Base-by-base conservation (phyloP, 2,888 invertebrate genomes). In the Platycheirus rosarum region DNA sequence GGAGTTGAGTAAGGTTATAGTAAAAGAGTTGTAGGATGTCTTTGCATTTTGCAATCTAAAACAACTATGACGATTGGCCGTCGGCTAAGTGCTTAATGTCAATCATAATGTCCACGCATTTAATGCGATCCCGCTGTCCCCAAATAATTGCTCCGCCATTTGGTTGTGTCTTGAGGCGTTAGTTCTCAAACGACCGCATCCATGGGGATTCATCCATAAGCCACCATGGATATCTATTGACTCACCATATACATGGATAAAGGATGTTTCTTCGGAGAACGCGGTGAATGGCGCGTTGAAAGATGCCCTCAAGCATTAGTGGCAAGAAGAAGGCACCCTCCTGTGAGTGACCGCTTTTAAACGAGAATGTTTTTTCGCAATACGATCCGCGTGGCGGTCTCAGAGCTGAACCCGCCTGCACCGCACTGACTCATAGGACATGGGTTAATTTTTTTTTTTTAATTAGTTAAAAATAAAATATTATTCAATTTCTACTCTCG, bases 41-140 rank as follows among this genome's bases (percentile, higher is more conserved):
- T 3, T 7, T 8, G 8, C 29, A 32, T 32, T 8, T 8, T 1
- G 29, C 4, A 20, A 16, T 26, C 20, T 40, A 11, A 8, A 46
- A 44, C 29, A 57, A 37, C 69, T 35, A 55, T 42, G 16, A 40
- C n/a, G 20, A 51, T 29, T 37, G 13, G 69, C 84, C 84, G 32
- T 53, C 46, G 60, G 84, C 73, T 46, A 84, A 84, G 84, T 84
- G 84, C 84, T 84, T 78, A 84, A 73, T 74, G 84, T 84, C 78
- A 84, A 84, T 78, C 78, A 84, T 84, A 84, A 84, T 78, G 78
- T 84, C 78, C 84, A 84, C 84, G 74, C 84, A 84, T 84, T 74
- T 84, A 84, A 69, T 77, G 69, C 74, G 69, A 69, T 69, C 71
- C 48, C 71, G 76, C 71, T 71, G 76, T 76, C 71, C 76, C 82